Evolutionary conservation across 2,113 vertebrate genomes (phyloP).

Genomic region (Melanostigma gelatinosum): DNA sequence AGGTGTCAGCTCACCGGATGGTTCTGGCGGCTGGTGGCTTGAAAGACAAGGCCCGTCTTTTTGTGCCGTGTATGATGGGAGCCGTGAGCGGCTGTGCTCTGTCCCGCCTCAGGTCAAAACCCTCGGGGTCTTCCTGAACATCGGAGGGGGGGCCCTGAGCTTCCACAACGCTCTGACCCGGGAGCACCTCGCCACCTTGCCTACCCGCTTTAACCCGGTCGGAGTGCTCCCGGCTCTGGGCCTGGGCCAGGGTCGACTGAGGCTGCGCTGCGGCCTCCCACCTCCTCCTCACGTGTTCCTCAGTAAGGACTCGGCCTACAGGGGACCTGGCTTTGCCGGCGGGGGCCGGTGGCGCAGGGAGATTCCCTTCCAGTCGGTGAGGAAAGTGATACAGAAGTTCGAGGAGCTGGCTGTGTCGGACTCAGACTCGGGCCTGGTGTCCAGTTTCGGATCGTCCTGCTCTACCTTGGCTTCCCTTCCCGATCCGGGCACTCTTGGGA

Average conservation of each 20-base stretch:
- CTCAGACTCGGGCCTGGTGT: constrained; percentile 66
- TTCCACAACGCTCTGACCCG: constrained; percentile 72
- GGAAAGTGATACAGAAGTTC: constrained; percentile 75
- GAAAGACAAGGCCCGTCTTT: constrained; percentile 65
- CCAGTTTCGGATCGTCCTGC: constrained; percentile 62
- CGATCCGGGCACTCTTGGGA: constrained; percentile 27
- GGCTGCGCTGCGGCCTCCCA: constrained; percentile 70
- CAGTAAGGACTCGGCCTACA: constrained; percentile 69
- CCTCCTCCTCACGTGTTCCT: constrained; percentile 74
- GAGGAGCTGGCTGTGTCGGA: constrained; percentile 72
- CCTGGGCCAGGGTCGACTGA: constrained; percentile 74
- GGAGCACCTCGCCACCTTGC: constrained; percentile 75
- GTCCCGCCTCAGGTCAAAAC: constrained; percentile 78
- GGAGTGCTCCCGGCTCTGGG: constrained; percentile 72
- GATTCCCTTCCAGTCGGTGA: constrained; percentile 64
- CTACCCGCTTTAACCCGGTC: constrained; percentile 65
- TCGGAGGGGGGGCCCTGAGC: constrained; percentile 73
- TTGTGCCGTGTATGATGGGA: constrained; percentile 67
- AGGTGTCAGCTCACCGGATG: constrained; percentile 75
- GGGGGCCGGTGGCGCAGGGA: constrained; percentile 61
- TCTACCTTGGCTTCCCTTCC: constrained; percentile 52
- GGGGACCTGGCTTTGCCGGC: constrained; percentile 22
- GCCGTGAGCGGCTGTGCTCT: constrained; percentile 60
- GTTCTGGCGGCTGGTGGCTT: constrained; percentile 71
- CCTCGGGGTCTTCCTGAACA: constrained; percentile 78